phyloP scores from a whole-genome alignment of 53 echinoderm and acorn worm genomes.

The Zoroaster sp. region DNA sequence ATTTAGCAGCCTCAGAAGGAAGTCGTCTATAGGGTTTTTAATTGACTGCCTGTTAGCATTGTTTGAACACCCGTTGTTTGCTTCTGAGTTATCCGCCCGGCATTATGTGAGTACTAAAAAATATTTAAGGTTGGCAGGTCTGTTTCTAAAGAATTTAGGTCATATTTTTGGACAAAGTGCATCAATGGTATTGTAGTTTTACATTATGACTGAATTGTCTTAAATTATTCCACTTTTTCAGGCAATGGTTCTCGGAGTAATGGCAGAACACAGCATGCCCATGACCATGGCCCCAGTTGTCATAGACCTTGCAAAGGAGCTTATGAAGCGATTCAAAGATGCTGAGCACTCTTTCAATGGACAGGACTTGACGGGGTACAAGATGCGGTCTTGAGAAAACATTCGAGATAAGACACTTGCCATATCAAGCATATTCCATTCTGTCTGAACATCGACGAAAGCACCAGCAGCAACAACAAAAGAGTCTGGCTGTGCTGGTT shows the following conservation, averaged over 20 bases:
- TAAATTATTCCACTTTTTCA: not conserved
- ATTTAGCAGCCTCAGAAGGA: not conserved
- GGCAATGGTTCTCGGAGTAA: slow-evolving; percentile 38
- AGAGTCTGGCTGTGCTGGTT: slow-evolving; percentile 1
- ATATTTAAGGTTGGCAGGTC: not conserved
- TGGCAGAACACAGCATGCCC: slow-evolving; percentile 45
- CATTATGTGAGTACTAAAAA: not conserved
- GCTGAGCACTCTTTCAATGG: not conserved
- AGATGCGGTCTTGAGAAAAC: slow-evolving; percentile 41
- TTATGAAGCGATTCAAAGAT: not conserved
- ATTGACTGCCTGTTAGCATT: not conserved
- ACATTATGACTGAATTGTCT: not conserved
- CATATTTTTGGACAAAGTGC: not conserved
- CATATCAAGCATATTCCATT: not conserved
- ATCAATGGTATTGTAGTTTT: not conserved
- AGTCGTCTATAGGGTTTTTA: not conserved
- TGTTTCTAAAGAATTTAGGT: too few relatives aligned
- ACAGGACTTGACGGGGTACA: slow-evolving; percentile 29
- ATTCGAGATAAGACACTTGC: slow-evolving; percentile 9
- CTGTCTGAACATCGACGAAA: not conserved
- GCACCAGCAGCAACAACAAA: not conserved
- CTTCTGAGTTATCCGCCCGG: not conserved
- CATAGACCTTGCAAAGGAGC: slow-evolving; percentile 23
- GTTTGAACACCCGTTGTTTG: not conserved
- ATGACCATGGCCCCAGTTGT: slow-evolving; percentile 41